Evolutionary conservation across 1,140 invertebrate genomes (phyloP), one percentile per base, ranked within the genome.

Genomic region (Phocides pigmalion): DNA sequence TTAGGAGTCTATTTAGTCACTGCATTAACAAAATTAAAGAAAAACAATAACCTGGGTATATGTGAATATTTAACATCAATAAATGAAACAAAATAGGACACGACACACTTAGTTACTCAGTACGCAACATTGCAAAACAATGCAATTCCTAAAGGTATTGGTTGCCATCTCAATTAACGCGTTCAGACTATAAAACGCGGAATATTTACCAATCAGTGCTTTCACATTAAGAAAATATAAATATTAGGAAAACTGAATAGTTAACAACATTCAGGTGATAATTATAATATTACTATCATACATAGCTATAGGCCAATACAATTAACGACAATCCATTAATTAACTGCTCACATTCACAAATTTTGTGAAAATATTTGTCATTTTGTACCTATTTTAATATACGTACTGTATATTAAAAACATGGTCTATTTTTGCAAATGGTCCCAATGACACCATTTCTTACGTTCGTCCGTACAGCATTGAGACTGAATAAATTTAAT

Each of bases 401-500:
- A 28, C 2, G 25, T 28, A 28, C 25, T 28, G 25, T 8, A 28
- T 12, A 39, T 39, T 39, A 12, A 39, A 39, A 12, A 39, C 4
- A 3, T n/a, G n/a, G n/a, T n/a, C n/a, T n/a, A n/a, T n/a, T 32
- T 4, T 20, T 49, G 46, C 19, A 15, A 17, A 17, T 68, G 74
- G 74, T 70, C 69, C 67, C 69, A 69, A 70, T 69, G 46, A 16
- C 58, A 50, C 59, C 39, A 63, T 46, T 58, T 59, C 20, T 62
- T 41, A 3, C 11, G 4, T 15, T 25, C 35, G 35, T 66, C 62
- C 6, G 16, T 32, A 8, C 25, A 28, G 56, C 39, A 64, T 72
- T 70, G 62, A 69, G 64, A 76, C 61, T 22, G 12, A 28, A 12
- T 62, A 32, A 73, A 72, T 78, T 72, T 61, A 53, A 64, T 72